Conservation (phyloP, 2,113 vertebrate species). For the Sebastes fasciatus region DNA sequence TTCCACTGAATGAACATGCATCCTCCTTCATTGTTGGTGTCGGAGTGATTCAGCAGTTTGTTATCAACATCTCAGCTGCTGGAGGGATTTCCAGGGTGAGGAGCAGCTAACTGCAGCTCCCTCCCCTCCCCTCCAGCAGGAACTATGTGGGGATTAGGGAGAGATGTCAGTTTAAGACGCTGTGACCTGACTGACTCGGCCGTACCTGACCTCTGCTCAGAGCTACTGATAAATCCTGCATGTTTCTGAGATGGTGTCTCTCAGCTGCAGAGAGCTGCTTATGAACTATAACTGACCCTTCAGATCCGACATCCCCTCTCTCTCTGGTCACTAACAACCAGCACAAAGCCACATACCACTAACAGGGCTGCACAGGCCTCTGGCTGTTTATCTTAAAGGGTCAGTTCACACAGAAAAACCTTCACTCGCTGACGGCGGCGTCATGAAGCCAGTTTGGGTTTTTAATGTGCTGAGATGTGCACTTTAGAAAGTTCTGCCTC, state of each 20-base stretch:
- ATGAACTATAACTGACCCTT: neutral
- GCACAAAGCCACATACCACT: neutral
- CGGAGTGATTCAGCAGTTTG: constrained; percentile 6
- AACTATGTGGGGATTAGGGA: constrained; percentile 16
- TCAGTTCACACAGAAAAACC: too few species aligned
- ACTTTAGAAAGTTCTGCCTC: too few species aligned
- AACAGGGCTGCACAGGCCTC: neutral
- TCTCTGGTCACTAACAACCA: neutral
- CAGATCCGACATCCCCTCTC: neutral
- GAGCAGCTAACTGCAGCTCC: neutral
- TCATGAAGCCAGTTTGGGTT: too few species aligned
- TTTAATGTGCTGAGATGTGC: too few species aligned
- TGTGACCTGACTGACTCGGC: neutral
- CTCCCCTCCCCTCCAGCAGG: constrained; percentile 16
- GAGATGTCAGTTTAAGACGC: constrained; percentile 47
- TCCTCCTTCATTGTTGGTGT: neutral
- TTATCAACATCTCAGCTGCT: constrained; percentile 22
- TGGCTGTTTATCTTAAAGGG: neutral
- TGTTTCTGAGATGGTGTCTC: neutral
- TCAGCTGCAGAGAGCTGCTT: neutral
- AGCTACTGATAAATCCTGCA: constrained; percentile 29
- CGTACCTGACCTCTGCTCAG: constrained; percentile 27
- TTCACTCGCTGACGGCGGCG: too few species aligned
- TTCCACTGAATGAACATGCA: neutral
- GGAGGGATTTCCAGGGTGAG: neutral